Percentiles rank a stretch among this genome's conserved stretches.
Conservation (phyloP, 2,888 invertebrate genomes). For the Netelia inedita region DNA sequence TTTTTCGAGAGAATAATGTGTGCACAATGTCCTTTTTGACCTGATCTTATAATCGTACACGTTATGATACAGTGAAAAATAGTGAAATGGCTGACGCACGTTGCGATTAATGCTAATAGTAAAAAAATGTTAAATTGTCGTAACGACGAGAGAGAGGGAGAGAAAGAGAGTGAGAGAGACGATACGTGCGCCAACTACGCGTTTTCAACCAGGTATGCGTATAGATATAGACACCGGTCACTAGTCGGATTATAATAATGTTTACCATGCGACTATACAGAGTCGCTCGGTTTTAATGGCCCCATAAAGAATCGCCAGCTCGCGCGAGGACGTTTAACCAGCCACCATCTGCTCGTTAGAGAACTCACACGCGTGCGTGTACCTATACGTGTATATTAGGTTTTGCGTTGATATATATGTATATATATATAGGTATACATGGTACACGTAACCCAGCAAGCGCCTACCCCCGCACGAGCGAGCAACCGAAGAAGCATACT, state of each 20-base stretch:
- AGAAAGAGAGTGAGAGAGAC: no score
- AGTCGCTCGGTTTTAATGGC: constrained; percentile 77
- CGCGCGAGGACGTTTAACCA: constrained; percentile 75
- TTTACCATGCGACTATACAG: constrained; percentile 77
- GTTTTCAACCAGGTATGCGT: neutral
- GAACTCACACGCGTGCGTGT: constrained; percentile 53
- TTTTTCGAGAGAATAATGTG: neutral
- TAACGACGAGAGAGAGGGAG: neutral
- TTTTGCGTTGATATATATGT: neutral
- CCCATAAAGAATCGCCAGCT: constrained; percentile 78
- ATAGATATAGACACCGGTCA: neutral
- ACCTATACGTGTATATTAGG: neutral
- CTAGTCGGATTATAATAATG: constrained; percentile 80
- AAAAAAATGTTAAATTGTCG: constrained; percentile 1
- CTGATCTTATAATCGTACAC: constrained; percentile 71
- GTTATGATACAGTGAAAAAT: neutral
- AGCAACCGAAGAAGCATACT: constrained; percentile 51
- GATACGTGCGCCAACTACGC: no score
- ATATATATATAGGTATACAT: neutral
- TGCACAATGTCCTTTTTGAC: constrained; percentile 72
- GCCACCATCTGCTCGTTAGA: constrained; percentile 77
- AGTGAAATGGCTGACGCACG: neutral
- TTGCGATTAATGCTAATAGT: neutral
- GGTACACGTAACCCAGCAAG: constrained; percentile 15
- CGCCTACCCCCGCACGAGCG: neutral